Base-by-base conservation (phyloP, 37 sponge, comb jelly and placozoan species). In the Petrosia ficiformis region DNA sequence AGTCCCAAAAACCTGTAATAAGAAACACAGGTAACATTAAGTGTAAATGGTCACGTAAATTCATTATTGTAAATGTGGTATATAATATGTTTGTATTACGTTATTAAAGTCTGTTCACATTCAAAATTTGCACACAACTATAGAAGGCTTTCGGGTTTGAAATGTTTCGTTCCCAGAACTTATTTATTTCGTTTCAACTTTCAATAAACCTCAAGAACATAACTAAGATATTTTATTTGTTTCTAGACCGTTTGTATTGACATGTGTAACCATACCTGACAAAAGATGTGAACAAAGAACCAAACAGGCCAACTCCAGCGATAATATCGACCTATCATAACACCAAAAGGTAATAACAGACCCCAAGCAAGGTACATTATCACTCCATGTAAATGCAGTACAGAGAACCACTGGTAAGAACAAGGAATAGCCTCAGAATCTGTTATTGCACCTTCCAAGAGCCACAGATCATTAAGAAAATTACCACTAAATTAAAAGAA, bases 361-460 rank as follows among this genome's bases (percentile, higher is more conserved):
- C 86, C 92, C 82, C 82, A 91, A 40, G 87, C 87, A 14, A 82
- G 1, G 54, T 68, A 82, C 92, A 91, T 86, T 21, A 91, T 25
- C 56, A 79, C 35, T 1, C 92, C 92, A 63, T 91, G 92, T 29
- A 86, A 68, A 29, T 86, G 86, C 42, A 77, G 80, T 32, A 42
- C 73, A 57, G 74, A 77, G 68, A 86, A 82, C 28, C 41, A 68
- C 11, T 41, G 30, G 31, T 42, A 32, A 3, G 77, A 70, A 56
- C 92, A 91, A 28, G 33, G 48, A 1, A 48, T 2, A 3, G 67
- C 32, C 14, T 2, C 29, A 6, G 56, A 44, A 37, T 58, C 65
- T 0, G 6, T 59, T 3, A 36, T 40, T 6, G 56, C 54, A 0
- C 92, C 82, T 0, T 22, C 57, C 40, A 91, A 52, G 16, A 16